Conservation (phyloP, 2,888 invertebrate genomes). For the Ochropacha duplaris region DNA sequence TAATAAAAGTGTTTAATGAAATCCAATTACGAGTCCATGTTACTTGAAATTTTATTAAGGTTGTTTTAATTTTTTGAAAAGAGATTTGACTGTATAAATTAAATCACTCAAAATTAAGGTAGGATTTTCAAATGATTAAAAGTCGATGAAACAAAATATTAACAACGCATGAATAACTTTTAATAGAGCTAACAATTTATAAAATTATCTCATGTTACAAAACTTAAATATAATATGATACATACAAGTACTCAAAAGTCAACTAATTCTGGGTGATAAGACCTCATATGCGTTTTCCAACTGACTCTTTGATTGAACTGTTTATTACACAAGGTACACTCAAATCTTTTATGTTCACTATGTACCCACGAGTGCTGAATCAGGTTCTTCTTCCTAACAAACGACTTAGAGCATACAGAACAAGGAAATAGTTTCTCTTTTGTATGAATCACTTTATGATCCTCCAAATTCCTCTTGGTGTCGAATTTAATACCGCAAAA, state of each 20-base stretch:
- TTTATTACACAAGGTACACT: slow-evolving; percentile 49
- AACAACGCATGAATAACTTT: neutral
- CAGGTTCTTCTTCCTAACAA: slow-evolving; percentile 53
- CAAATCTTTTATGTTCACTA: slow-evolving; percentile 53
- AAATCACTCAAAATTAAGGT: neutral
- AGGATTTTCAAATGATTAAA: neutral
- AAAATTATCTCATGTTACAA: neutral
- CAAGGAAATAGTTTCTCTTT: slow-evolving; percentile 71
- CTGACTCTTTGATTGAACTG: slow-evolving; percentile 46
- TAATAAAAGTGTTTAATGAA: no score
- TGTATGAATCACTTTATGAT: slow-evolving; percentile 68
- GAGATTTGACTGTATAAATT: neutral
- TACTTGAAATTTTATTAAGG: no score
- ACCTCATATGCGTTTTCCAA: slow-evolving; percentile 58
- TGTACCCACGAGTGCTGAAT: slow-evolving; percentile 61
- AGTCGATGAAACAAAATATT: neutral
- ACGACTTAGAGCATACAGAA: slow-evolving; percentile 62
- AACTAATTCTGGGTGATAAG: slow-evolving; percentile 54
- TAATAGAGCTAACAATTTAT: neutral
- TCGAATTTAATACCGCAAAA: slow-evolving; percentile 59
- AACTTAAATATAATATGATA: neutral
- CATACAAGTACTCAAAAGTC: slow-evolving; percentile 29
- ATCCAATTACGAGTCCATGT: no score
- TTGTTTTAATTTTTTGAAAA: no score
- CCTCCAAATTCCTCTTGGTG: slow-evolving; percentile 58